Evolutionary conservation across 2,888 invertebrate species (phyloP), one percentile per base, ranked within the genome.

Genomic region (Heliconius cydno): DNA sequence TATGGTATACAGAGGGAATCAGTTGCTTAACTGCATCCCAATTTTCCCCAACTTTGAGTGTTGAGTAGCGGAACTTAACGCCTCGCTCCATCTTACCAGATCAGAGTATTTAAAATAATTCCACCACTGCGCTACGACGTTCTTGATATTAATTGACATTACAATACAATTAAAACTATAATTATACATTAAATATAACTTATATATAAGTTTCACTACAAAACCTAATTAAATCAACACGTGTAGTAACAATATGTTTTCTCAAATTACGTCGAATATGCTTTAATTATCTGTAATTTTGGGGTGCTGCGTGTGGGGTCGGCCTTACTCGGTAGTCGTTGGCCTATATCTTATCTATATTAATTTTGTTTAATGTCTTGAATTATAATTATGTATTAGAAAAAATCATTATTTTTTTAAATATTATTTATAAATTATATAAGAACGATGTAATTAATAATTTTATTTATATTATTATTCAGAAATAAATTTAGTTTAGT

Each of bases 281-380:
- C n/a, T 65, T n/a, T 77, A 77, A 77, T 77, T 77, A 72, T 65
- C 52, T 66, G 15, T 78, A 78, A 78, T 65, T 34, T 66, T 34
- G 34, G 72, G 77, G 77, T 66, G 71, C 34, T n/a, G 41, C 30
- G 78, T 73, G 72, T 52, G 66, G 73, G 72, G 78, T 13, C 46
- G 52, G 34, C 3, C 12, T 72, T 57, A 72, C 38, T 38, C 73
- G 57, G 57, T 19, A 12, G 60, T 60, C n/a, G 60, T n/a, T n/a
- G 22, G n/a, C 25, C 25, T 75, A 60, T 63, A 60, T 60, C 41
- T 38, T 10, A 41, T 38, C 38, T 74, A 74, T 60, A 74, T 74
- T 38, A n/a, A 4, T 25, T 25, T 41, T 34, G 12, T 63, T n/a
- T 25, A 7, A 13, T 5, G 12, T 28, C 38, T 71, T 30, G n/a